Evolutionary conservation across 2,888 invertebrate species (phyloP).

Genomic region (Rotaria socialis): DNA sequence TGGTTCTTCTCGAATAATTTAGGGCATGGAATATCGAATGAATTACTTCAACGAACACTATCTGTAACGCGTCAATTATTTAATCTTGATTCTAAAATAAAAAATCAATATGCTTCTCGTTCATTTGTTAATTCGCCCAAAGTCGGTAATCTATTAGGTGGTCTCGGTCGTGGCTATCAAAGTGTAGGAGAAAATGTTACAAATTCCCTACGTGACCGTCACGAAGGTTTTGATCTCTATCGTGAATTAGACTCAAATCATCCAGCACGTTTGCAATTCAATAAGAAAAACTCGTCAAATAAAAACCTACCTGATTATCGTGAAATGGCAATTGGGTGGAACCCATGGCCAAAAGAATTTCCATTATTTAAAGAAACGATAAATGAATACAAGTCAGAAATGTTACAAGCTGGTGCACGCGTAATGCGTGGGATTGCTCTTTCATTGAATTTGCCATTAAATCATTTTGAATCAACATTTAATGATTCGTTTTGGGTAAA

Average conservation of each 20-base stretch:
- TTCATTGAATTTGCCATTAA: background rate
- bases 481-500: background rate
- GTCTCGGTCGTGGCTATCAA: background rate
- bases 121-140: background rate
- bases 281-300: background rate
- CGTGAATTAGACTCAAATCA: background rate
- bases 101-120: conserved; percentile 1
- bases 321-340: background rate
- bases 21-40: background rate
- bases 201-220: background rate
- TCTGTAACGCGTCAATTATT: background rate
- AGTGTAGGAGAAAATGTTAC: conserved; percentile 6
- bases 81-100: background rate
- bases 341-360: conserved; percentile 12
- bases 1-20: background rate
- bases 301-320: background rate
- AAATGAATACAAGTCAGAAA: background rate
- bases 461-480: background rate
- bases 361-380: background rate
- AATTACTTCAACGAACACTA: background rate
- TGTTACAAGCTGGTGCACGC: background rate
- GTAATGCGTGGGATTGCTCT: background rate
- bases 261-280: background rate
- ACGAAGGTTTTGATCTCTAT: conserved; percentile 17
- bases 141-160: background rate